Evolutionary conservation across 2,888 invertebrate genomes (phyloP).

Genomic region (Pristionchus arcanus): DNA sequence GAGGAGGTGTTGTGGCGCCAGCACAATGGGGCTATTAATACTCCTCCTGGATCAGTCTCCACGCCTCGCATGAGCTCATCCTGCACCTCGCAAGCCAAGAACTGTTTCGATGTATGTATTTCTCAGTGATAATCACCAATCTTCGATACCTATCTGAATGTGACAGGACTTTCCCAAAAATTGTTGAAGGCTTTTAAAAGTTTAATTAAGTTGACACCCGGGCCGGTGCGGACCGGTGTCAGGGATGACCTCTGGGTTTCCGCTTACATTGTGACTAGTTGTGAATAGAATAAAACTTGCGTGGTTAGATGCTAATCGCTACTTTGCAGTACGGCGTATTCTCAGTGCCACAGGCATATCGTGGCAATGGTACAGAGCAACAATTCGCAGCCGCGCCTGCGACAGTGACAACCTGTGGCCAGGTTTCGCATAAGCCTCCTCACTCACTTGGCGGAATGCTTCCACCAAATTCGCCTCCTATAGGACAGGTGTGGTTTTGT

Average conservation of each 20-base stretch:
- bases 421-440: background rate
- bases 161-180: too few species aligned
- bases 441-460: constrained; percentile 14
- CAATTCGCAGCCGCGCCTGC: background rate
- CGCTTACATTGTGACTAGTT: background rate
- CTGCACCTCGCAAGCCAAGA: background rate
- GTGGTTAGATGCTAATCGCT: background rate
- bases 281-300: background rate
- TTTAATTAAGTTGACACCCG: too few species aligned
- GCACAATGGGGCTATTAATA: background rate
- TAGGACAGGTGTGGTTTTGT: constrained; percentile 13
- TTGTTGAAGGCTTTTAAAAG: too few species aligned
- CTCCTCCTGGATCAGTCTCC: background rate
- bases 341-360: constrained; percentile 39
- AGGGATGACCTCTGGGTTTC: too few species aligned
- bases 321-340: constrained; percentile 12
- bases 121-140: background rate
- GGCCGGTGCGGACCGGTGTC: too few species aligned
- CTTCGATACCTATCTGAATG: too few species aligned
- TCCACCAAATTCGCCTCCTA: constrained; percentile 37
- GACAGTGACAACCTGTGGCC: background rate
- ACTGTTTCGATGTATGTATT: constrained; percentile 34
- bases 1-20: constrained; percentile 43
- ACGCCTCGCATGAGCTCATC: background rate
- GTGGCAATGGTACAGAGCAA: background rate